Base-by-base conservation (phyloP, 2,113 vertebrate genomes). In the Oncorhynchus keta region DNA sequence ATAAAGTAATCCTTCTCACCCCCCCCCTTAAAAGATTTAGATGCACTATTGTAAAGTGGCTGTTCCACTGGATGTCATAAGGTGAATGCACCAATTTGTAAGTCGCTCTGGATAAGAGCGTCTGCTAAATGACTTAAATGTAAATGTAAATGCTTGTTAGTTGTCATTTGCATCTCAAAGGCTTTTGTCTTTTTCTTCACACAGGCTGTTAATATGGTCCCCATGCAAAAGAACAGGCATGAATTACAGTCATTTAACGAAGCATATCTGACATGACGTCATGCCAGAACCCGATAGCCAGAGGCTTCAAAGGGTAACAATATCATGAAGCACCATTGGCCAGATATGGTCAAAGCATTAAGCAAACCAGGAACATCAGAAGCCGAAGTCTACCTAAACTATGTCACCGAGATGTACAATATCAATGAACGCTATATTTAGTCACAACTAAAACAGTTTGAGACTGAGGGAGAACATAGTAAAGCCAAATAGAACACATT, bases 401-500 rank as follows among this genome's bases (percentile, higher is more conserved):
- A 16, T 55, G 14, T 55, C 14, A 55, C 4, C 18, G 51, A 62
- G n/a, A 24, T 62, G 18, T 22, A 62, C 55, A 62, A 22, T 62
- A 22, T 62, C 59, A 5, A 62, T 16, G n/a, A 62, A 62, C 22
- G n/a, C 59, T 62, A 62, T 62, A 62, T 22, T 62, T 62, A 24
- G 59, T 62, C 7, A 24, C 5, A 62, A 68, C 3, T 9, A 12
- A 35, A 68, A 62, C 59, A 8, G 59, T n/a, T 28, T 16, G 65
- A 16, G 68, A 59, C 7, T 48, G 57, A 64, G 32, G 24, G n/a
- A 65, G 22, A 45, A 30, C 20, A 39, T 28, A 32, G 57, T n/a
- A 74, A 74, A 26, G 59, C 72, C 16, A 24, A n/a, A 35, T 5
- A 68, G 12, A 14, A 30, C 64, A 66, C 61, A 67, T 75, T 75